These are phyloP conservation scores for Peromyscus californicus DNA, from an alignment of 2,113 vertebrate genomes.

Conservation along the genomic window DNA sequence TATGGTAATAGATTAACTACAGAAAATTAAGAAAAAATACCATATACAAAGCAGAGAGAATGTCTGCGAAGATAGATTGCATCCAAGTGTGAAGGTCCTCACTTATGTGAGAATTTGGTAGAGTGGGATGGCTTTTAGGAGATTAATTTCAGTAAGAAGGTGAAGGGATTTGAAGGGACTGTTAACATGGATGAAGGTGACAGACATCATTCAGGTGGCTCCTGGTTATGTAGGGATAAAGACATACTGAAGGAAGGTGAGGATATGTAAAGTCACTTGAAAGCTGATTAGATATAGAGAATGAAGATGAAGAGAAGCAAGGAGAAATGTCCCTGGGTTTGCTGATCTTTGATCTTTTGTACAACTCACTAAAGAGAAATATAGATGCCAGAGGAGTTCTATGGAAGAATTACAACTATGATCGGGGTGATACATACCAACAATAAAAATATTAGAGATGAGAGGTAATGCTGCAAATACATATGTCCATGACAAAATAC, in stretches of 20 bases:
- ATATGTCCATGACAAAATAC: neutral
- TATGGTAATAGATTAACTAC: neutral
- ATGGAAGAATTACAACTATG: neutral
- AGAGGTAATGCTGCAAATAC: neutral
- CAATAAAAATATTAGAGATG: no score
- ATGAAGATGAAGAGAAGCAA: neutral
- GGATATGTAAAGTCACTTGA: neutral
- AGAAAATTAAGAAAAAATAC: neutral
- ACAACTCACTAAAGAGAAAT: conserved; percentile 27
- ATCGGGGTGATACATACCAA: neutral
- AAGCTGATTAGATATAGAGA: neutral
- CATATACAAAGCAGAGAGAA: neutral
- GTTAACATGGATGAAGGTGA: neutral
- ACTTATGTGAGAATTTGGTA: neutral
- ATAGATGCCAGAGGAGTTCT: neutral
- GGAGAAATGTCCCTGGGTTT: neutral
- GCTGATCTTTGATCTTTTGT: neutral
- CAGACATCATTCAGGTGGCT: neutral
- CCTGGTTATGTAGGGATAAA: neutral
- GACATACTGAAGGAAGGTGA: neutral
- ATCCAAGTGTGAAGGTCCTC: neutral
- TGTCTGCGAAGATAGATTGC: neutral
- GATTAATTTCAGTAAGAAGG: neutral
- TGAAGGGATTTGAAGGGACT: no score
- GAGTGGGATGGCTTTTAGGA: neutral